phyloP scores from a whole-genome alignment of 2,113 vertebrate genomes.

The Haliaeetus leucogaster region DNA sequence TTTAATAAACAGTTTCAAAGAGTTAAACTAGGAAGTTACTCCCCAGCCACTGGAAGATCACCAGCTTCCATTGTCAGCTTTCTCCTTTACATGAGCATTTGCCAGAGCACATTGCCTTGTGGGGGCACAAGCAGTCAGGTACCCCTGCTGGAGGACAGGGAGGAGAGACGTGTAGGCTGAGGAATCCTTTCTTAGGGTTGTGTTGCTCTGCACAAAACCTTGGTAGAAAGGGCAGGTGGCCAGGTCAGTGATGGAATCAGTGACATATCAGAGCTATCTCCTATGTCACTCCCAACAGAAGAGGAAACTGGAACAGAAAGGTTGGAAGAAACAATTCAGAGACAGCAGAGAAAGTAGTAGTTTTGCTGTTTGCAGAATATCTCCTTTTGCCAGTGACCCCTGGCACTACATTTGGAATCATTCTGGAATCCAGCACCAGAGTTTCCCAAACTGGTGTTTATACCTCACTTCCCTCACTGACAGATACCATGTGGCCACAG shows the following conservation, averaged over 20 bases:
- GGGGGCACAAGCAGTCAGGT: background rate
- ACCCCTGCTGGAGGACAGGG: background rate
- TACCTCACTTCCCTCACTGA: background rate
- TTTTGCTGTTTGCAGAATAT: background rate
- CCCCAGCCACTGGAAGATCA: background rate
- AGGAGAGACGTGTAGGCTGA: background rate
- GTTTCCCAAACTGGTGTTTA: background rate
- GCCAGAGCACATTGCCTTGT: background rate
- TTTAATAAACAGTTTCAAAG: background rate
- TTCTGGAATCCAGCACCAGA: background rate
- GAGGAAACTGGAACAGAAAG: background rate
- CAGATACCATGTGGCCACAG: background rate
- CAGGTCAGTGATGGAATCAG: background rate
- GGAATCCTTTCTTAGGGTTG: background rate
- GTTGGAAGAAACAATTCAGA: background rate
- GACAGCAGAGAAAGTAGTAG: background rate
- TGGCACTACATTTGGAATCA: background rate
- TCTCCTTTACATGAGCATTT: background rate
- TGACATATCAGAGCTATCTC: background rate
- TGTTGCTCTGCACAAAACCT: background rate
- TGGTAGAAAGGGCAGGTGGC: background rate
- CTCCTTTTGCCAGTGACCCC: background rate
- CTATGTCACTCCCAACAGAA: background rate
- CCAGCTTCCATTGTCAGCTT: background rate
- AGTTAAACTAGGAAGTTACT: background rate